Evolutionary conservation across 1,140 invertebrate species (phyloP).

Genomic region (Lanistes nyassanus): DNA sequence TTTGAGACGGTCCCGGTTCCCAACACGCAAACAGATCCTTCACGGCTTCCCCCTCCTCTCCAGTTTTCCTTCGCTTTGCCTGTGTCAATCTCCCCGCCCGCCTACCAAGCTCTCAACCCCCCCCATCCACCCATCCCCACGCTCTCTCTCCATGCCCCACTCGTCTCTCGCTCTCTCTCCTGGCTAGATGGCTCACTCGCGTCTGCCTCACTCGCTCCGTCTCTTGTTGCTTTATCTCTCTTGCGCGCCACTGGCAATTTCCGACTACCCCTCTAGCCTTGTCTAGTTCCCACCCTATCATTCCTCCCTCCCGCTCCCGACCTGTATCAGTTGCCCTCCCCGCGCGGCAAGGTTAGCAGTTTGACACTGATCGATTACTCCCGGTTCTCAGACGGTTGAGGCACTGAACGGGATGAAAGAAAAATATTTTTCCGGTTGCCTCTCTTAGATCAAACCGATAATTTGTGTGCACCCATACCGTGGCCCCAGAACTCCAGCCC

Average conservation of each 20-base stretch:
- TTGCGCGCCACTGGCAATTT: no score
- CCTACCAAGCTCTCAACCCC: not conserved
- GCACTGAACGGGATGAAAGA: not conserved
- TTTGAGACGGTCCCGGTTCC: no score
- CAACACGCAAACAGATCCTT: not conserved
- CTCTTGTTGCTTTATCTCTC: no score
- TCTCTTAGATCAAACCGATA: not conserved
- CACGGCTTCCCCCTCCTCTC: not conserved
- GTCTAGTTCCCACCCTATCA: not conserved
- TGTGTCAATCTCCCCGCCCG: not conserved
- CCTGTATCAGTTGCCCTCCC: not conserved
- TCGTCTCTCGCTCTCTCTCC: not conserved
- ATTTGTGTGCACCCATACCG: no score
- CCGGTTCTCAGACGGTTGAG: not conserved
- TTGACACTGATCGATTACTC: conserved; percentile 4
- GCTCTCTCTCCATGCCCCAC: conserved; percentile 2
- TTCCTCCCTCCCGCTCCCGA: conserved; percentile 2
- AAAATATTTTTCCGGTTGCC: not conserved
- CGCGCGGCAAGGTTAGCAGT: not conserved
- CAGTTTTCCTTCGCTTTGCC: no score
- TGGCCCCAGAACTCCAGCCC: no score
- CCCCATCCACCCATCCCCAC: not conserved
- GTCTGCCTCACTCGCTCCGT: no score
- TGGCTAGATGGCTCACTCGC: not conserved
- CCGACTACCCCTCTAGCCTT: no score